These are phyloP conservation scores for Apeira syringaria DNA, from an alignment of 2,888 invertebrate species.

Conservation along the genomic window DNA sequence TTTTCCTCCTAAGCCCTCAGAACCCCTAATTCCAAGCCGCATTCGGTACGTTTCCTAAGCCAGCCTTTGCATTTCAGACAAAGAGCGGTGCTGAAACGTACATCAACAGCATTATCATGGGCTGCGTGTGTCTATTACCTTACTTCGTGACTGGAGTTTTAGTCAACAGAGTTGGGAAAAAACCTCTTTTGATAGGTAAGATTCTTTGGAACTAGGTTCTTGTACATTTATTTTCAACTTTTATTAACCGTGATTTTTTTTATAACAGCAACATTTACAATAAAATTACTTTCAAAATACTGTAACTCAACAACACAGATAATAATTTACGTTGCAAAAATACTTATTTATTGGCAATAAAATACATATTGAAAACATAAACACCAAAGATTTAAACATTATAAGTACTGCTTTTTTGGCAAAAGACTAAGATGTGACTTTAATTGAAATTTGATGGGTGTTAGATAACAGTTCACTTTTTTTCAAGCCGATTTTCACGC, in stretches of 20 bases:
- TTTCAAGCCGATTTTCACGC: too few species aligned
- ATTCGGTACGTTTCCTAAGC: conserved; percentile 1
- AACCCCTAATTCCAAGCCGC: conserved; percentile 1
- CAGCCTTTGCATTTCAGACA: conserved; percentile 40
- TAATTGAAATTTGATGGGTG: too few species aligned
- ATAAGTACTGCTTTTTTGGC: too few species aligned
- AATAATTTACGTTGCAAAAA: too few species aligned
- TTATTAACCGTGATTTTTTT: neutral
- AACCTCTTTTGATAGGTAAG: conserved; percentile 41
- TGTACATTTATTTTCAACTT: neutral
- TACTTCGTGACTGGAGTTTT: conserved; percentile 51
- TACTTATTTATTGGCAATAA: too few species aligned
- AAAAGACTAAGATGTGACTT: too few species aligned
- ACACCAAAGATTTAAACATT: too few species aligned
- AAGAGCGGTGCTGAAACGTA: conserved; percentile 62
- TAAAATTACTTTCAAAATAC: too few species aligned
- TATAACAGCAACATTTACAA: too few species aligned
- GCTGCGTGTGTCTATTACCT: conserved; percentile 48
- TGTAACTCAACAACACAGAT: too few species aligned
- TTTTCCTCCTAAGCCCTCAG: conserved; percentile 3
- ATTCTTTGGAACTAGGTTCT: conserved; percentile 2
- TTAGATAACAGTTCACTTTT: too few species aligned
- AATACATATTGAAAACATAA: too few species aligned
- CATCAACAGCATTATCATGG: conserved; percentile 63
- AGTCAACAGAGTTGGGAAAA: conserved; percentile 62